Conservation (phyloP, 2,888 invertebrate genomes). For the Esperia sulphurella region DNA sequence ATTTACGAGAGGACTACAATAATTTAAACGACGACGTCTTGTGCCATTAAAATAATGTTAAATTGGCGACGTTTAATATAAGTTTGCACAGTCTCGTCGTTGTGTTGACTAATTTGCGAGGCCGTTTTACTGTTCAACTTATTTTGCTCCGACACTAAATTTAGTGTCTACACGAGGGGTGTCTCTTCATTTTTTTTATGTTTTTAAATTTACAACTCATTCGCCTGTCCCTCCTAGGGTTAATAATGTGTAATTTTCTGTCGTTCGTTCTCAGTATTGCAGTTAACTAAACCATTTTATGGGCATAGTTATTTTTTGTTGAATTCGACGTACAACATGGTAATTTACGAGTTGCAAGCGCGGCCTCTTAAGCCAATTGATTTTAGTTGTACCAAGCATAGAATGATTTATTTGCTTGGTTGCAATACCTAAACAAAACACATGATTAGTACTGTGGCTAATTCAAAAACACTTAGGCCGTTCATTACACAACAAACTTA, state of each 20-base stretch:
- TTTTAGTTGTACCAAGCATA: neutral
- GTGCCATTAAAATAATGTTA: constrained; percentile 37
- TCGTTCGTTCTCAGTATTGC: constrained; percentile 34
- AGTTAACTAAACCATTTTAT: constrained; percentile 44
- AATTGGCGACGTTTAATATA: constrained; percentile 23
- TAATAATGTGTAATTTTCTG: constrained; percentile 40
- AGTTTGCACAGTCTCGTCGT: constrained; percentile 27
- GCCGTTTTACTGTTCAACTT: constrained; percentile 33
- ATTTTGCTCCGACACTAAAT: constrained; percentile 16
- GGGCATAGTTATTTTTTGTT: constrained; percentile 30
- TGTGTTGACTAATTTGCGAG: constrained; percentile 44
- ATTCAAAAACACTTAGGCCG: constrained; percentile 48
- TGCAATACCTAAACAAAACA: constrained; percentile 18
- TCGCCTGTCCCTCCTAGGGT: constrained; percentile 34
- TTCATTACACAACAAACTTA: constrained; percentile 46
- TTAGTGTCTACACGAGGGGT: constrained; percentile 11
- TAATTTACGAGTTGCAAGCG: constrained; percentile 26
- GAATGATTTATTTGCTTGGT: constrained; percentile 6
- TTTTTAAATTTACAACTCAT: constrained; percentile 47
- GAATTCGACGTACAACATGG: constrained; percentile 36
- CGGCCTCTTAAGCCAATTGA: neutral
- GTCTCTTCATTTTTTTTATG: constrained; percentile 19
- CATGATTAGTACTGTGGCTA: constrained; percentile 39
- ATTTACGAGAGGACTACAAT: constrained; percentile 32
- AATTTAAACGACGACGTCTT: constrained; percentile 31